Percentiles rank a stretch among this genome's conserved stretches.
Conservation (phyloP, 2,113 vertebrate species). For the Macaca fascicularis region T2T-MFA8v1.1 NC_088380.1:127145001-127145500, state of each 20-base stretch:
- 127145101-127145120: not conserved
- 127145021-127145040: not conserved
- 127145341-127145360: constrained; percentile 11
- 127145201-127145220: constrained; percentile 10
- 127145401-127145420: not conserved
- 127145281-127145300: constrained; percentile 28
- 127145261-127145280: constrained; percentile 50
- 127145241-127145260: not conserved
- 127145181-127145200: constrained; percentile 27
- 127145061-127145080: not conserved
- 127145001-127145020: not conserved
- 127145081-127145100: not conserved
- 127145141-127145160: not conserved
- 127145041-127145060: not conserved
- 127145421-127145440: not conserved
- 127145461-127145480: not conserved
- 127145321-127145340: not conserved
- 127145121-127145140: not conserved
- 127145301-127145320: not conserved
- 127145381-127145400: not conserved
- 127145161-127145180: not conserved
- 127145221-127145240: constrained; percentile 50
- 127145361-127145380: not conserved
- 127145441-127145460: not conserved
- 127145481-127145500: not conserved